Conservation (phyloP, 2,113 vertebrate species). For the Empidonax alnorum region DNA sequence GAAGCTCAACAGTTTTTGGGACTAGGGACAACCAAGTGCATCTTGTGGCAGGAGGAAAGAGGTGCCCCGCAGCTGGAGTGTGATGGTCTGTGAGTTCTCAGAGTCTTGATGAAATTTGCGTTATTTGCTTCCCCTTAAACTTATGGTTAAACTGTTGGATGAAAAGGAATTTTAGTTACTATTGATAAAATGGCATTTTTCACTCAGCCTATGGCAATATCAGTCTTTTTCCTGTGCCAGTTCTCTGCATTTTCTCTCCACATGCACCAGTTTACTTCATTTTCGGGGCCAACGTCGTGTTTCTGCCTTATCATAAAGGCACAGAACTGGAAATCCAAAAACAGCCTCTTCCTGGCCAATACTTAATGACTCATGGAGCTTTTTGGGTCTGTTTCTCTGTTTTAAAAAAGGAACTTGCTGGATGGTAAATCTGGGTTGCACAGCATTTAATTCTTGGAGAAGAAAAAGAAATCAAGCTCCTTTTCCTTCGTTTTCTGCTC, state of each 20-base stretch:
- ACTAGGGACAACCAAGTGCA: background rate
- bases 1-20: background rate
- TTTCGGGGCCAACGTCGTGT: background rate
- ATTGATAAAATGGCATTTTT: background rate
- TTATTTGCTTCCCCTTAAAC: background rate
- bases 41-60: background rate
- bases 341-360: background rate
- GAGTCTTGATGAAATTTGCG: background rate
- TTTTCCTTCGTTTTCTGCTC: slow-evolving; percentile 7
- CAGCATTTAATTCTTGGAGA: slow-evolving; percentile 26
- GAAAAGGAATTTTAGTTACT: background rate
- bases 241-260: background rate
- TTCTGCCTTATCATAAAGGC: slow-evolving; percentile 53
- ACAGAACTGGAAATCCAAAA: slow-evolving; percentile 43
- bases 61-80: background rate
- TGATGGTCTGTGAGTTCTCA: background rate
- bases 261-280: background rate
- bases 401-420: background rate
- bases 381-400: background rate
- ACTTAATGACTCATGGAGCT: slow-evolving; percentile 15
- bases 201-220: background rate
- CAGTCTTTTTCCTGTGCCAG: background rate
- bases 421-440: background rate
- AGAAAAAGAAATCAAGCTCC: background rate
- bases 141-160: background rate